Base-by-base conservation (phyloP, 1,140 invertebrate species). In the Euura saliciscinereae region DNA sequence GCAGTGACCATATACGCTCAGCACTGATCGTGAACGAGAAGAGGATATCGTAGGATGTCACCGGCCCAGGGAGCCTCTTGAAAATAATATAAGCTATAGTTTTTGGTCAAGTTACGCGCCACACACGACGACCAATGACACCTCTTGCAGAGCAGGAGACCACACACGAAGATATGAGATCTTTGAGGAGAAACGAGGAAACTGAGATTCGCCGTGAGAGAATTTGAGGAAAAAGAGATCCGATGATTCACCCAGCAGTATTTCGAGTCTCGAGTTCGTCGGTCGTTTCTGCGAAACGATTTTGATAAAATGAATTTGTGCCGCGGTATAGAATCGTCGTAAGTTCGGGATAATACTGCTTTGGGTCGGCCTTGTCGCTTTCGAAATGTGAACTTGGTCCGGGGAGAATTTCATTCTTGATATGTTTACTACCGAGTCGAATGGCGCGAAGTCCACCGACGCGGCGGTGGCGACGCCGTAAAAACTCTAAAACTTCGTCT, bases 341-440 rank as follows among this genome's bases (percentile, higher is more conserved):
- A 28, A 28, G 28, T 28, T 28, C 28, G 28, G 28, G 28, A 28
- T 28, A 28, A 28, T 28, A 28, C 28, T 28, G 28, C 28, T 28
- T 28, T 28, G 28, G 28, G 28, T 28, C 28, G 28, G 28, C 28
- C 28, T 28, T 28, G 28, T 28, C 28, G 28, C 28, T 28, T 28
- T 28, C 8, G 6, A 59, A n/a, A n/a, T 51, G 46, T 51, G 46
- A 3, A n/a, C 13, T 59, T 4, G 51, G 10, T 59, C 10, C 51
- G 8, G 51, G 51, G 51, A 59, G 10, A 59, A 59, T 11, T 6
- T n/a, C 51, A 59, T n/a, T n/a, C 13, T 59, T n/a, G 51, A 59
- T 59, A 59, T 59, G 51, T 59, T 59, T 59, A 59, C 51, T 59
- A 59, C 51, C 51, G 51, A 59, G 51, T 59, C 51, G 51, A 59